These are phyloP conservation scores for Philaethria dido DNA, from an alignment of 2,888 invertebrate species.

Conservation along the genomic window DNA sequence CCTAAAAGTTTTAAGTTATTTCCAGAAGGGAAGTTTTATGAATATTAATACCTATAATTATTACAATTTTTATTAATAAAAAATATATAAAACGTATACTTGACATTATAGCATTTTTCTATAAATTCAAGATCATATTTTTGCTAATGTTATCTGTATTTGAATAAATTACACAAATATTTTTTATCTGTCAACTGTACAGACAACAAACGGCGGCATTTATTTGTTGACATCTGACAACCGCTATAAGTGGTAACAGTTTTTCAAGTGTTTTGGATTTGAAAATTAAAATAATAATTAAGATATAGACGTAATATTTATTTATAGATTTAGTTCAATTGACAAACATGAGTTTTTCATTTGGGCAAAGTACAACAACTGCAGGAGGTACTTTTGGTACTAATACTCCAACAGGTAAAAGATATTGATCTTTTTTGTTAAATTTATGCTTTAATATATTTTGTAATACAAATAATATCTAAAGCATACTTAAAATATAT, in stretches of 20 bases:
- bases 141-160: no score
- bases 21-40: no score
- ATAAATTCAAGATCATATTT: no score
- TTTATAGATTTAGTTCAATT: background rate
- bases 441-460: background rate
- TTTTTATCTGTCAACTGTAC: background rate
- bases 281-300: background rate
- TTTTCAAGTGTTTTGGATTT: constrained; percentile 7
- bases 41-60: no score
- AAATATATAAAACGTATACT: no score
- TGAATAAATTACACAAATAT: background rate
- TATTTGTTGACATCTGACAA: constrained; percentile 23
- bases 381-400: constrained; percentile 66
- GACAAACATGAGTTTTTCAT: constrained; percentile 63
- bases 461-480: background rate
- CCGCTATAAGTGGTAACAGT: background rate
- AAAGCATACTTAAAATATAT: no score
- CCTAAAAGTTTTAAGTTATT: no score
- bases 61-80: no score
- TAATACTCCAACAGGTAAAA: constrained; percentile 63
- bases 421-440: background rate
- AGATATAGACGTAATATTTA: background rate
- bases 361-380: constrained; percentile 65
- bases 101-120: no score
- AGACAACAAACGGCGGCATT: constrained; percentile 14